These are phyloP conservation scores for Saccostrea cuccullata DNA, from an alignment of 1,140 invertebrate genomes.

Conservation along the genomic window DNA sequence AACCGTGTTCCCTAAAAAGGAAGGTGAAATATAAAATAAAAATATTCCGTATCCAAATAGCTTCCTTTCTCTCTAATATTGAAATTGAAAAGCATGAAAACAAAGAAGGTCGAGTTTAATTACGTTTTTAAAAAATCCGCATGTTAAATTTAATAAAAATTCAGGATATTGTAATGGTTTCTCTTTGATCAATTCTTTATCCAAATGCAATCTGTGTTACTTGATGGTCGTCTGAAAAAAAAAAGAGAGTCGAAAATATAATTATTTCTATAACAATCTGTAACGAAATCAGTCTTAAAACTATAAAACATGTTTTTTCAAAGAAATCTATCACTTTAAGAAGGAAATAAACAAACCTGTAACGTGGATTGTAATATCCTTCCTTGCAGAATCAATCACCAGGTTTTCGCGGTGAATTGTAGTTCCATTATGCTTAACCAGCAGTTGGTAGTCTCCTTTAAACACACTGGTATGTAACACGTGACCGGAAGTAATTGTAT, in stretches of 20 bases:
- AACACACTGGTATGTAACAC: constrained; percentile 40
- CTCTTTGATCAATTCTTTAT: not conserved
- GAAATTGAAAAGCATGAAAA: not conserved
- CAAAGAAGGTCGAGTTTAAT: not conserved
- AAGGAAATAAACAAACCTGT: not conserved
- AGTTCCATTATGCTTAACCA: not conserved
- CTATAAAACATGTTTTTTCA: not conserved
- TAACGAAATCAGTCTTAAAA: not conserved
- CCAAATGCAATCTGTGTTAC: not conserved
- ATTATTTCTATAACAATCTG: not conserved
- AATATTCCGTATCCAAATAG: too few species aligned
- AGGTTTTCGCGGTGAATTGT: not conserved
- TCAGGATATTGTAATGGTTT: not conserved
- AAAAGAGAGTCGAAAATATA: not conserved
- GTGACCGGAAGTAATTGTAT: constrained; percentile 2
- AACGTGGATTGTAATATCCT: not conserved
- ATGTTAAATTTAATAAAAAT: not conserved
- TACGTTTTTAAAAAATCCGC: not conserved
- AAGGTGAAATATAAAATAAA: too few species aligned
- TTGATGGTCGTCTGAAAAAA: not conserved
- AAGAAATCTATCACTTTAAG: not conserved
- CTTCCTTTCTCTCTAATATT: not conserved
- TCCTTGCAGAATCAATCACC: not conserved
- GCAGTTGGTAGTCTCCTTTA: constrained; percentile 10
- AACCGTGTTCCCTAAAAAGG: too few species aligned